A percentile compares a stretch with the other conserved stretches of the same genome.
Conservation (phyloP, 2,797 vertebrate genomes). For the Acanthurus tractus region DNA sequence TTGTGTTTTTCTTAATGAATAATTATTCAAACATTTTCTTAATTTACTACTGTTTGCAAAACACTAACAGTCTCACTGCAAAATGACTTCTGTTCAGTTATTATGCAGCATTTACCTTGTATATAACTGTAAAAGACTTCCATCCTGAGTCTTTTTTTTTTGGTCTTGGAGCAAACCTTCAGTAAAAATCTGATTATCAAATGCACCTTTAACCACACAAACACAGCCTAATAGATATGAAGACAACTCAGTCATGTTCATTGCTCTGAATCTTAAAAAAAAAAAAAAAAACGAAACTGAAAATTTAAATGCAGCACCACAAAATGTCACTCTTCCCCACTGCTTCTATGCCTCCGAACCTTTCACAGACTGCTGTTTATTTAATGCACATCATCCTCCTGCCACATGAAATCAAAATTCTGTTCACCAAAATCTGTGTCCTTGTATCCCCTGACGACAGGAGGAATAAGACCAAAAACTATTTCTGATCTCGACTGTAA, state of each 20-base stretch:
- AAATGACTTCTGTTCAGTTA: not conserved
- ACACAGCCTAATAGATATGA: not conserved
- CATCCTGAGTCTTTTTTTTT: not conserved
- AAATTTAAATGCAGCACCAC: constrained; percentile 50
- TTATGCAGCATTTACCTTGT: not conserved
- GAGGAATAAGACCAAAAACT: constrained; percentile 34
- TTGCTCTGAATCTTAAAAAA: constrained; percentile 70
- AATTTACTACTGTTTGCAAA: not conserved
- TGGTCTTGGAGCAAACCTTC: not conserved
- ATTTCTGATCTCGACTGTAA: constrained; percentile 26
- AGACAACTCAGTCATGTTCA: constrained; percentile 47
- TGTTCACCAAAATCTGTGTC: constrained; percentile 35
- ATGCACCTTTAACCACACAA: not conserved
- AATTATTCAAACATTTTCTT: not conserved
- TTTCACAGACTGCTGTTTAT: constrained; percentile 34
- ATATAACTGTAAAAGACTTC: not conserved
- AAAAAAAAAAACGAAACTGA: constrained; percentile 23
- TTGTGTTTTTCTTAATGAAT: not conserved
- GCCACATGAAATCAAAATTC: constrained; percentile 47
- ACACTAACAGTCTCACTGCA: not conserved
- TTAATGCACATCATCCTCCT: constrained; percentile 33
- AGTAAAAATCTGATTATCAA: not conserved
- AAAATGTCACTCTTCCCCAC: constrained; percentile 66
- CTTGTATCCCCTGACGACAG: constrained; percentile 38
- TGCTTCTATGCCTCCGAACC: constrained; percentile 35